Base-by-base conservation (phyloP, 2,113 vertebrate genomes). In the Psilopsiagon aymara region DNA sequence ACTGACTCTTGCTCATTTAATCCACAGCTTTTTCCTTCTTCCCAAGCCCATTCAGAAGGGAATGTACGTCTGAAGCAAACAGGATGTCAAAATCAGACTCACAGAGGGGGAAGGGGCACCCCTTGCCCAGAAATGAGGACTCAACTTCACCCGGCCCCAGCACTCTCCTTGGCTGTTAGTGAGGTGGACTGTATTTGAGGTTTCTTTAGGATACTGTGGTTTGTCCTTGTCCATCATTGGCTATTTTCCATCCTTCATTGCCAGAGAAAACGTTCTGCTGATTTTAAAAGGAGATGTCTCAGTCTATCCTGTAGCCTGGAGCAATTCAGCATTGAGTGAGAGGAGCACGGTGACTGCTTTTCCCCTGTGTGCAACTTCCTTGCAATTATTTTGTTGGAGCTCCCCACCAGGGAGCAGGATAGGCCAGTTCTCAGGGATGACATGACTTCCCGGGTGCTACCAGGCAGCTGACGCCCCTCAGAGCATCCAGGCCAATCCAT, bases 311-410 rank as follows among this genome's bases (percentile, higher is more conserved):
- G 0, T 39, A 44, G 53, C 71, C 75, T 83, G 49, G 37, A 86
- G 71, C 82, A 73, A 91, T 66, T 92, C 52, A 83, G 17, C 86
- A 86, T 71, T 41, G 88, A 93, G 62, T 60, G 86, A 91, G 68
- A 89, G n/a, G 44, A 78, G 24, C 8, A 1, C 0, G 1, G 14
- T 4, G 2, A n/a, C 75, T 85, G 52, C 43, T 88, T 94, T 92
- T 82, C 24, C 41, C 39, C 41, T 63, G 3, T 74, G 87, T 57
- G 27, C 62, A 75, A 37, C 55, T 78, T 82, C 87, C 78, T 82
- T 37, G 55, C 51, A 71, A 79, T 85, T 62, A 59, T n/a, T 74
- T 63, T 63, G 41, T 75, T 29, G 52, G 46, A 85, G 37, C 51
- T 90, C 37, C n/a, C 35, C 3, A 2, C 49, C 1, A 5, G 25